These are phyloP conservation scores for Habropoda laboriosa DNA, from an alignment of 1,140 invertebrate genomes.

Conservation along the genomic window DNA sequence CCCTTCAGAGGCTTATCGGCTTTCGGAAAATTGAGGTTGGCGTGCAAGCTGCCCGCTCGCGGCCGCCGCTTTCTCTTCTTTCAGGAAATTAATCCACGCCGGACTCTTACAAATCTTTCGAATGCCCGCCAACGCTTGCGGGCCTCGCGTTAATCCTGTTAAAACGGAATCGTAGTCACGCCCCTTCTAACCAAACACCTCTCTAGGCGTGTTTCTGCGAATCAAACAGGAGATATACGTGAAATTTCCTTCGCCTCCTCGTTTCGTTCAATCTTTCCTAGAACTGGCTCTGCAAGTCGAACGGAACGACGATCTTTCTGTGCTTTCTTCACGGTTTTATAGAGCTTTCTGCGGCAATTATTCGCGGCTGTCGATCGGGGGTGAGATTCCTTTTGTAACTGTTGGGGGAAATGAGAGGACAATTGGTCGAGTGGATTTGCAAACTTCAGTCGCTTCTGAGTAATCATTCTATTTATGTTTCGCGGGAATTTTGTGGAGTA, in stretches of 20 bases:
- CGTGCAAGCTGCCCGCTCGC: background rate
- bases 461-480: too few species aligned
- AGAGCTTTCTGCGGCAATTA: too few species aligned
- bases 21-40: conserved; percentile 46
- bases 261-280: background rate
- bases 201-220: too few species aligned
- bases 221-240: background rate
- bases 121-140: background rate
- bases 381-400: too few species aligned
- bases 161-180: conserved; percentile 2
- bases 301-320: too few species aligned
- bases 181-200: background rate
- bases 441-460: too few species aligned
- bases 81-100: conserved; percentile 44
- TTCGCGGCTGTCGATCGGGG: too few species aligned
- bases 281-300: too few species aligned
- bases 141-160: conserved; percentile 18
- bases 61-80: conserved; percentile 18
- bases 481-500: too few species aligned
- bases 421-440: too few species aligned
- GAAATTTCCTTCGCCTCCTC: background rate
- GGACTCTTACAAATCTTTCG: conserved; percentile 29
- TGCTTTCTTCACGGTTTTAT: too few species aligned
- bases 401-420: too few species aligned
- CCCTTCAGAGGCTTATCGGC: conserved; percentile 35